Evolutionary conservation across 2,797 vertebrate species (phyloP), one percentile per base, ranked within the genome.

Genomic region (Hafferia zeledoni): DNA sequence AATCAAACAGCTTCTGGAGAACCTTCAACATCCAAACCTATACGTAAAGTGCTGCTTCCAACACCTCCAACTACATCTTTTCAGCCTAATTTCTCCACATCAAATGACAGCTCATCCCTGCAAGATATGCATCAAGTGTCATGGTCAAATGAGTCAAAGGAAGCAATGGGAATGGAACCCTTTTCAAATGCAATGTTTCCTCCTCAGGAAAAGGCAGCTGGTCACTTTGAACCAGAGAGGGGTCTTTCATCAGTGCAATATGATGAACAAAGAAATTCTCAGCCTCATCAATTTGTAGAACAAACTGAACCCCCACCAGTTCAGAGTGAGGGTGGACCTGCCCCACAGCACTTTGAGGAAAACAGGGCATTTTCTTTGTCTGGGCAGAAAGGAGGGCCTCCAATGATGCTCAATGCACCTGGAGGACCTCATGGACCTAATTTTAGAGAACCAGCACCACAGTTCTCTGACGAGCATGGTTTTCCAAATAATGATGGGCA

Each of bases 41-140:
- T 97, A 60, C 98, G 98, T 39, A 98, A 98, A 96, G 98, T 98
- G 33, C 95, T 98, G 79, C 96, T 98, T 97, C 98, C 97, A 68
- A 98, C 98, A 8, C 98, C 98, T 30, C 97, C 97, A 4, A 90
- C 85, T 87, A 41, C 97, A 4, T 88, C 97, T 93, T 97, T 98
- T 28, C 97, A 97, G 71, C 96, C 93, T 74, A 95, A 95, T 98
- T 98, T 97, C 97, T 94, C 93, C 87, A 84, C 63, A 7, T 79
- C 97, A 25, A 95, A 84, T 5, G 98, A 98, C 31, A 92, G 82
- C 46, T 96, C 92, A 2, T 87, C 94, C 52, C 94, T 95, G 93
- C 90, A 92, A 79, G 90, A 93, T 31, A 92, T 94, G 86, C 95
- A 96, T 61, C 72, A 92, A 76, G n/a, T 93, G 16, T 4, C 93